Evolutionary conservation across 64 coral and sea anemone genomes (phyloP), one percentile per base, ranked within the genome.

Genomic region (Montipora efflorescens): DNA sequence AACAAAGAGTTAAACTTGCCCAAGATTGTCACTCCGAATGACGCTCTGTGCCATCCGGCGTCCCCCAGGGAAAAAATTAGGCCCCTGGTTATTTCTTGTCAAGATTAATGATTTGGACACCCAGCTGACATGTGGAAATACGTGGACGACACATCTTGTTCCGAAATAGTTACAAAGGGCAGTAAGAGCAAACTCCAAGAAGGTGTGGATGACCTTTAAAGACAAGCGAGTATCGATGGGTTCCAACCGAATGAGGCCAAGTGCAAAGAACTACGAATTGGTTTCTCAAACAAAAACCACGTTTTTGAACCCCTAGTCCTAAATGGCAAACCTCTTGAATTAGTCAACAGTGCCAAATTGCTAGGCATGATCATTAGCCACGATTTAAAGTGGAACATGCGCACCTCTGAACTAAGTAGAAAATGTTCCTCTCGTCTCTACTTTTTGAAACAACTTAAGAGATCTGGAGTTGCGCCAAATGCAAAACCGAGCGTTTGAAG

Each of bases 71-170:
- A 36, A 36, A 36, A 36, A 36, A 36, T 36, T 57, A 6, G 53
- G 53, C 11, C 3, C 53, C 11, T 57, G 53, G 53, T 11, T 57
- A 6, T 57, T 57, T 57, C 7, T 57, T 6, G 11, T 8, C 8
- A 57, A 3, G 53, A 57, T 57, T 57, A 2, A 57, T 11, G 53
- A 57, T 57, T 11, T 79, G 77, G 77, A 79, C 12, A 79, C 48
- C 47, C 77, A 79, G 80, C 16, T 67, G 80, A 85, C 59, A 13
- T 66, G 58, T 66, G 82, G 82, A 85, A 85, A 48, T 85, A 85
- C 82, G 58, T 85, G 66, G 82, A 85, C n/a, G 58, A 85, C n/a
- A 85, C 82, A 64, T 45, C 82, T 67, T 48, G 22, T 43, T 64
- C 82, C 18, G 82, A 85, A n/a, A 11, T 85, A 45, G 82, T 85